Base-by-base conservation (phyloP, 2,797 vertebrate genomes). In the Pristis pectinata region DNA sequence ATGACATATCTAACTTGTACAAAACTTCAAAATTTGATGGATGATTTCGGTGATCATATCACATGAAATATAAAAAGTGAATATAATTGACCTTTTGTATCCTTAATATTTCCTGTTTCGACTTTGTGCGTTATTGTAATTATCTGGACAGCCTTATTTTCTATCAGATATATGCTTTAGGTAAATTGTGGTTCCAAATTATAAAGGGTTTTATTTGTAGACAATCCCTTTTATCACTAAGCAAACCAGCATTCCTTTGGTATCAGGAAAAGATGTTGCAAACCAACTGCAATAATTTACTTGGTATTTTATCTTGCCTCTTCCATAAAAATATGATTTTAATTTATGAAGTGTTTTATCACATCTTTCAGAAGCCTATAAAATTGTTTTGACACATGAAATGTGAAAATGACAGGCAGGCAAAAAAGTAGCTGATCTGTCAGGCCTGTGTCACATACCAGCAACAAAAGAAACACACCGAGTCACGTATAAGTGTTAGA, bases 1-100 rank as follows among this genome's bases (percentile, higher is more conserved):
- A 98, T 97, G 97, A 97, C 96, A 93, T 95, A 96, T 70, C 96
- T 95, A 97, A 97, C 97, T 97, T 97, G 96, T 96, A 97, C 44
- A 74, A 74, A 70, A n/a, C 6, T 74, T 74, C 44, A 76, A 76
- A 76, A 76, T 74, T 53, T 94, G 92, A 94, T 93, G 70, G 92
- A 94, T 76, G 92, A 76, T 94, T 94, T 70, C 70, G 53, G 70
- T 94, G 92, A 94, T 94, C 92, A 8, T 94, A 94, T 74, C 92
- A 53, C 92, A 94, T 94, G 70, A 56, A 94, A 53, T 76, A 49
- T 76, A 70, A 76, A 76, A 70, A 76, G 72, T 76, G 49, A 94
- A 76, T 94, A 76, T 76, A 94, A 94, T 76, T 74, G 70, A 44
- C 27, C 92, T 94, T 76, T 74, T 44, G 22, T 41, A 34, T 15